Percentiles rank a stretch among this genome's conserved stretches.
phyloP scores from a whole-genome alignment of 2,113 vertebrate species.

The Suricata suricatta region DNA sequence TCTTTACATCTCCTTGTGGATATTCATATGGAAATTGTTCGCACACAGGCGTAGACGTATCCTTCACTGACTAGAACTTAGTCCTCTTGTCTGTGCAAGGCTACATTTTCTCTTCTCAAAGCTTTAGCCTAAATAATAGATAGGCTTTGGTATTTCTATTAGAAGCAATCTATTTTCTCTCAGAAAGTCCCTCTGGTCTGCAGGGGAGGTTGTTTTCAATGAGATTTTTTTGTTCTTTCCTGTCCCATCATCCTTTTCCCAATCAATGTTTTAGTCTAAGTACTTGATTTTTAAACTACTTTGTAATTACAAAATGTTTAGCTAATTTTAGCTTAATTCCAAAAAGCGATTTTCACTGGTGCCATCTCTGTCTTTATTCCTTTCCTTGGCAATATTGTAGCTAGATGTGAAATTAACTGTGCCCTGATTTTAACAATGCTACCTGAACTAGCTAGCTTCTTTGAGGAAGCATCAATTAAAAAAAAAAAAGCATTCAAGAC shows the following conservation, averaged over 20 bases:
- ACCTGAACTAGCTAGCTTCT: conserved; percentile 61
- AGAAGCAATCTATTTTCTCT: not conserved
- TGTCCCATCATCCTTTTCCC: not conserved
- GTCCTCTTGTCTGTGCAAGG: not conserved
- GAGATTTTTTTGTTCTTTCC: conserved; percentile 43
- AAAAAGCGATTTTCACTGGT: conserved; percentile 57
- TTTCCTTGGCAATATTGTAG: conserved; percentile 37
- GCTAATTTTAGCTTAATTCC: conserved; percentile 76
- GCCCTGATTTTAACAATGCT: conserved; percentile 60
- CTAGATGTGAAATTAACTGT: conserved; percentile 65
- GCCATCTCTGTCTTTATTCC: conserved; percentile 53
- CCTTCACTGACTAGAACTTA: not conserved
- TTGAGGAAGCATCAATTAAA: conserved; percentile 59
- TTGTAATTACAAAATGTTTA: conserved; percentile 73
- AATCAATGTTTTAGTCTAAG: conserved; percentile 71
- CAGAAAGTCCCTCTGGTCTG: conserved; percentile 2
- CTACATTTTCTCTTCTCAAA: not conserved
- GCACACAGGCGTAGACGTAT: not conserved
- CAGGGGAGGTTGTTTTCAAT: not conserved
- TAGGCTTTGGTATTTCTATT: not conserved
- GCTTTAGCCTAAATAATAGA: not conserved
- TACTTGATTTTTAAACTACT: conserved; percentile 76
- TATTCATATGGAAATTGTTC: not conserved
- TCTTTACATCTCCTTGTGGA: conserved; percentile 9
- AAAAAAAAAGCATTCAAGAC: not conserved